Conservation (phyloP, 2,888 invertebrate genomes). For the Lymantria dispar region DNA sequence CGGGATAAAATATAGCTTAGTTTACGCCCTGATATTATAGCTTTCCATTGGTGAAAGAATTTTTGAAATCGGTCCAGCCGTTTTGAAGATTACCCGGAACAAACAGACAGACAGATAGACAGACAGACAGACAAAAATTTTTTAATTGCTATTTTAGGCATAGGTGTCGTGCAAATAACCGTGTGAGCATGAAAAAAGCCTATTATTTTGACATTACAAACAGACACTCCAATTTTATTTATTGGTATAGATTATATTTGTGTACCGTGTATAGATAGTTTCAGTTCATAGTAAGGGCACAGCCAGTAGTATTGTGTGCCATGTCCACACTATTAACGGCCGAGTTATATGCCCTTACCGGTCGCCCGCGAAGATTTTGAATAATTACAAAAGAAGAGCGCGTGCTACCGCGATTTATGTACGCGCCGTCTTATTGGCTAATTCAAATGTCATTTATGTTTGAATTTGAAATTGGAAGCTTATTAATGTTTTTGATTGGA, state of each 20-base stretch:
- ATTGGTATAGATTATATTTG: conserved; percentile 12
- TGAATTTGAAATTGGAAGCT: conserved; percentile 35
- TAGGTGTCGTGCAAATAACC: too few species aligned
- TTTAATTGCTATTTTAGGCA: too few species aligned
- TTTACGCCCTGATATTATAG: too few species aligned
- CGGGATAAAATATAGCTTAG: too few species aligned
- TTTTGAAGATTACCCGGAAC: too few species aligned
- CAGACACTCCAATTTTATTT: too few species aligned
- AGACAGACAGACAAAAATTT: too few species aligned
- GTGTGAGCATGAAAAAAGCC: too few species aligned
- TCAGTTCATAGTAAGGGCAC: conserved; percentile 47
- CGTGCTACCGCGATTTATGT: conserved; percentile 50
- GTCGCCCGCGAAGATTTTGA: conserved; percentile 57
- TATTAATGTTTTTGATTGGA: neutral
- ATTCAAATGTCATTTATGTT: conserved; percentile 49
- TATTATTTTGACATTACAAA: too few species aligned
- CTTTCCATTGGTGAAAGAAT: too few species aligned
- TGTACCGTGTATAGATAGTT: conserved; percentile 37
- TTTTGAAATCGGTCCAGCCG: too few species aligned
- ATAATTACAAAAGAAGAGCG: conserved; percentile 67
- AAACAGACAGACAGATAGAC: too few species aligned
- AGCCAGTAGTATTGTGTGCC: conserved; percentile 60
- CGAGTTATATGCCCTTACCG: conserved; percentile 70
- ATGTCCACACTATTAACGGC: conserved; percentile 69
- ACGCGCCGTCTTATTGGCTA: conserved; percentile 51